Base-by-base conservation (phyloP, 2,113 vertebrate species). In the Lanius ludovicianus region DNA sequence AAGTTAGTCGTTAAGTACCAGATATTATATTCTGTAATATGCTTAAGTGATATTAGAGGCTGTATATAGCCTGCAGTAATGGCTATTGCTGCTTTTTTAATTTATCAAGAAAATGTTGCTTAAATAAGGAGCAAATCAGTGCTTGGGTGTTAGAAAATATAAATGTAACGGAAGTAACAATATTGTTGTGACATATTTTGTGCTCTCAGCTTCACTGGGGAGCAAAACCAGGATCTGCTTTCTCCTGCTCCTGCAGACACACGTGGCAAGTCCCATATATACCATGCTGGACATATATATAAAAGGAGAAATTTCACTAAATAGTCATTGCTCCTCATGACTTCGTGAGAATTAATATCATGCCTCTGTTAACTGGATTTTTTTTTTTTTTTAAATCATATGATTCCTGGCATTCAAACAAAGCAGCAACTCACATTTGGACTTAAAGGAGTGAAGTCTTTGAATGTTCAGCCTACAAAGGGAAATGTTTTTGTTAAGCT, bases 1-100 rank as follows among this genome's bases (percentile, higher is more conserved):
- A 98, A 98, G 98, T 99, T 98, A 98, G 98, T 98, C 98, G 98
- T 98, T 98, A 98, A 99, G 98, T 99, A 99, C 99, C 99, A 99
- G 98, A 98, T 99, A 99, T 98, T 99, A 99, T 99, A 99, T 99
- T 98, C 98, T 98, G 98, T 99, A 99, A 99, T 99, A 99, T 98
- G 96, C 95, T 99, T 98, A 98, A 98, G 98, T 99, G 98, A 99
- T 98, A 98, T 98, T 98, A 98, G 98, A 97, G 98, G 98, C 97
- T 98, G 96, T 98, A 98, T 98, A 98, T 97, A 97, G 98, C 98
- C 97, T 98, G 98, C 97, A 98, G 97, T 99, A 99, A 99, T 99
- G 99, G 99, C 98, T 99, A 99, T 98, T 99, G 98, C 98, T 98
- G 98, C 98, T 99, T 99, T 98, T 98, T 98, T 98, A 98, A 98